phyloP scores from a whole-genome alignment of 2,113 vertebrate genomes.

The Pao palembangensis region DNA sequence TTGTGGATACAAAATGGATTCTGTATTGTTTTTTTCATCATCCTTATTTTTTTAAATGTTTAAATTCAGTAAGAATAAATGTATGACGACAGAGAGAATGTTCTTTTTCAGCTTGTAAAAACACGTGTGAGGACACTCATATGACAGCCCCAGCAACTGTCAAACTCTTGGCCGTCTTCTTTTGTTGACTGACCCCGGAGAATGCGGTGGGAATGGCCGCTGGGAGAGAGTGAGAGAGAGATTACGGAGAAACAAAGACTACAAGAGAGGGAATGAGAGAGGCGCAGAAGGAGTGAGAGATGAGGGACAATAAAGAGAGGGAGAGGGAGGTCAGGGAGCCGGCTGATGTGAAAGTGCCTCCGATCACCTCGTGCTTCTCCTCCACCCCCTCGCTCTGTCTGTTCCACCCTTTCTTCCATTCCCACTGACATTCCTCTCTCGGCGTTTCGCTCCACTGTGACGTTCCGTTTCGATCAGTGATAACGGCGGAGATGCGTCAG shows the following conservation, averaged over 20 bases:
- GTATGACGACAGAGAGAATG: neutral
- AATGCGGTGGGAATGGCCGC: slow-evolving; percentile 68
- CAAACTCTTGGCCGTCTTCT: slow-evolving; percentile 56
- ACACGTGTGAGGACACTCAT: slow-evolving; percentile 44
- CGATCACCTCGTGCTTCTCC: slow-evolving; percentile 67
- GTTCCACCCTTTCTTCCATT: slow-evolving; percentile 57
- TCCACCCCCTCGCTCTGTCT: slow-evolving; percentile 56
- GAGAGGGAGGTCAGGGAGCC: slow-evolving; percentile 54
- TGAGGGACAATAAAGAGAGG: slow-evolving; percentile 13
- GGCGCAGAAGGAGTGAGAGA: slow-evolving; percentile 36
- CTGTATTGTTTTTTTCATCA: no score
- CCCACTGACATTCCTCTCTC: slow-evolving; percentile 73
- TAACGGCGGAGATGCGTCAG: slow-evolving; percentile 70
- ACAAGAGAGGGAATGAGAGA: slow-evolving; percentile 38
- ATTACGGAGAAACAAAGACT: slow-evolving; percentile 57
- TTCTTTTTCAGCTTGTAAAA: neutral
- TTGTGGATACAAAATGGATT: no score
- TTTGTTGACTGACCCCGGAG: slow-evolving; percentile 68
- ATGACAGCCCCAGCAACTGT: slow-evolving; percentile 58
- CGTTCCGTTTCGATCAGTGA: slow-evolving; percentile 58
- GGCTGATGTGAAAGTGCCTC: slow-evolving; percentile 67
- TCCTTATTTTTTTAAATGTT: no score
- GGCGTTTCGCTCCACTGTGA: slow-evolving; percentile 63
- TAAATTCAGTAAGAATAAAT: no score
- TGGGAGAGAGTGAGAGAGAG: slow-evolving; percentile 58